These are phyloP conservation scores for Clarias fuscus DNA, from an alignment of 2,797 vertebrate species.

Conservation along the genomic window DNA sequence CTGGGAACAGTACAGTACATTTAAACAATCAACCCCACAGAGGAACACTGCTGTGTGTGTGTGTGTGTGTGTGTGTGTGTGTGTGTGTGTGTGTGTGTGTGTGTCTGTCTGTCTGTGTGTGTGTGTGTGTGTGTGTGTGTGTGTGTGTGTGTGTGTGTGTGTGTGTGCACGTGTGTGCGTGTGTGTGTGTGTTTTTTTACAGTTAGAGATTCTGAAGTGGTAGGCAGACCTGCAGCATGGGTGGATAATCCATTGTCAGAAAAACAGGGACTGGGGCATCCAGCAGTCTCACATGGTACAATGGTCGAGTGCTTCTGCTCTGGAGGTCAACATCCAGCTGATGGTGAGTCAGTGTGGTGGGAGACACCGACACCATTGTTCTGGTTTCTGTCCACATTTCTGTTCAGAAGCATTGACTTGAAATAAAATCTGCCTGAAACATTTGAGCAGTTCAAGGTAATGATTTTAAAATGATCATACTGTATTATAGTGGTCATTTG, in stretches of 20 bases:
- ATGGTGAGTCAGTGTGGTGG: constrained; percentile 21
- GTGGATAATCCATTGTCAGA: constrained; percentile 53
- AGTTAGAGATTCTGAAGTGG: constrained; percentile 39
- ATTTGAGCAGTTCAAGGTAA: constrained; percentile 4
- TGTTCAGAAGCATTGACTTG: background rate
- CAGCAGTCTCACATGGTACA: constrained; percentile 23
- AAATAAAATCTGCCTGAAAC: constrained; percentile 15
- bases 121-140: background rate
- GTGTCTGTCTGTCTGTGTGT: constrained; percentile 13
- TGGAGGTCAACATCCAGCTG: constrained; percentile 47
- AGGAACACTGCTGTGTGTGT: constrained; percentile 17
- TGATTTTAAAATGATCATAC: constrained; percentile 40
- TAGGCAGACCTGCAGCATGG: constrained; percentile 23
- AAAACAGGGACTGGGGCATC: constrained; percentile 42
- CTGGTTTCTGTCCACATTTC: background rate
- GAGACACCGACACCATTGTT: constrained; percentile 23
- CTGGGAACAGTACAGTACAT: constrained; percentile 64
- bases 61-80: background rate
- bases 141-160: constrained; percentile 1
- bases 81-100: background rate
- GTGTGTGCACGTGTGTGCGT: no score
- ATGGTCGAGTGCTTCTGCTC: constrained; percentile 38
- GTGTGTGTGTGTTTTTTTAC: constrained; percentile 11
- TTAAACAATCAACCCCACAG: constrained; percentile 51
- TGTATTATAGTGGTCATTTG: background rate